These are phyloP conservation scores for Urocolius indicus DNA, from an alignment of 2,113 vertebrate species.

Conservation along the genomic window DNA sequence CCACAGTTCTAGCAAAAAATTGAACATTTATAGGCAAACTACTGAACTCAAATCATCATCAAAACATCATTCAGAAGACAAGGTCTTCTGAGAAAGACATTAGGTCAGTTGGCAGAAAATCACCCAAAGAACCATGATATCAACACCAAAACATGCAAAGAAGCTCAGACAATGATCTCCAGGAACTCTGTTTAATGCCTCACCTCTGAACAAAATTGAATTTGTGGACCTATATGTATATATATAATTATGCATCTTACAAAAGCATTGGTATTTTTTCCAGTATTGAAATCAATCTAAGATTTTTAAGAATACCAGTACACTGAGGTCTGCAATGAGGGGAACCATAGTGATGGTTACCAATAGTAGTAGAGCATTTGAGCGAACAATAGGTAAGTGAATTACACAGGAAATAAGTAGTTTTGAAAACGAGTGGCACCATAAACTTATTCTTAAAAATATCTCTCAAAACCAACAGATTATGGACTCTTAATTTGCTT, in stretches of 20 bases:
- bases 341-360: neutral
- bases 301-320: neutral
- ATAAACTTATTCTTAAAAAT: neutral
- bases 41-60: neutral
- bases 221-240: neutral
- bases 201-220: neutral
- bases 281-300: neutral
- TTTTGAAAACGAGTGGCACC: neutral
- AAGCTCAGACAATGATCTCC: neutral
- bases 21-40: neutral
- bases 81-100: neutral
- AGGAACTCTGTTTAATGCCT: neutral
- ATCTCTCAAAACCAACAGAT: neutral
- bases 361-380: neutral
- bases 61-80: neutral
- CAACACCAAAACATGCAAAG: neutral
- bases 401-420: neutral
- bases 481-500: neutral
- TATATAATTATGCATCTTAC: neutral
- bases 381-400: neutral
- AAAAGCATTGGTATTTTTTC: neutral
- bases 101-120: neutral
- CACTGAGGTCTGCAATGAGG: neutral
- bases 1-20: neutral
- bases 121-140: neutral